Percentiles rank a stretch among this genome's conserved stretches.
Evolutionary conservation across 2,113 vertebrate species (phyloP).

Genomic region (Anser brachyrhynchus): DNA sequence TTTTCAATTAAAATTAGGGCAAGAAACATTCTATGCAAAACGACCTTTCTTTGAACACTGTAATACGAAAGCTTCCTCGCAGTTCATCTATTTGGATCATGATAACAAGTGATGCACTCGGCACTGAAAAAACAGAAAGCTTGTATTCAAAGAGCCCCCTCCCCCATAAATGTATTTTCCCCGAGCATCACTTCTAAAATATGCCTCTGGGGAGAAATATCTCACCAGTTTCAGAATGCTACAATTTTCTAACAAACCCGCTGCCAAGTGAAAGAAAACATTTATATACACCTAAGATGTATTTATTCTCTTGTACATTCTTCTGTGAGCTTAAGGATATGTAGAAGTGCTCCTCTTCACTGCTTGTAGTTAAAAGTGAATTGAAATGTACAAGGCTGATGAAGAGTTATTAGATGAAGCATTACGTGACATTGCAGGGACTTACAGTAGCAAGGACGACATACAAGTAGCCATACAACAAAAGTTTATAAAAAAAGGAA

Average conservation of each 20-base stretch:
- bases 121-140: background rate
- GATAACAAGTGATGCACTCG: background rate
- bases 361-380: background rate
- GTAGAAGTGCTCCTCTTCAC: background rate
- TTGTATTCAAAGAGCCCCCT: background rate
- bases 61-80: background rate
- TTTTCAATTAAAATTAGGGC: background rate
- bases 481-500: background rate
- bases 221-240: background rate
- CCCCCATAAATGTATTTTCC: background rate
- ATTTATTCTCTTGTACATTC: background rate
- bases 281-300: background rate
- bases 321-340: background rate
- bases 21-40: background rate
- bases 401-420: background rate
- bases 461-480: background rate
- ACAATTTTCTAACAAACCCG: background rate
- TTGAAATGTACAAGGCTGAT: background rate
- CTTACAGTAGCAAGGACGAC: background rate
- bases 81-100: accelerated
- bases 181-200: background rate
- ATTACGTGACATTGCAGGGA: background rate
- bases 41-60: background rate
- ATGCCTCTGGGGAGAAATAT: background rate
- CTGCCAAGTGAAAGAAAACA: background rate